Evolutionary conservation across 2,113 vertebrate species (phyloP), one percentile per base, ranked within the genome.

Genomic region (Syngnathus typhle): DNA sequence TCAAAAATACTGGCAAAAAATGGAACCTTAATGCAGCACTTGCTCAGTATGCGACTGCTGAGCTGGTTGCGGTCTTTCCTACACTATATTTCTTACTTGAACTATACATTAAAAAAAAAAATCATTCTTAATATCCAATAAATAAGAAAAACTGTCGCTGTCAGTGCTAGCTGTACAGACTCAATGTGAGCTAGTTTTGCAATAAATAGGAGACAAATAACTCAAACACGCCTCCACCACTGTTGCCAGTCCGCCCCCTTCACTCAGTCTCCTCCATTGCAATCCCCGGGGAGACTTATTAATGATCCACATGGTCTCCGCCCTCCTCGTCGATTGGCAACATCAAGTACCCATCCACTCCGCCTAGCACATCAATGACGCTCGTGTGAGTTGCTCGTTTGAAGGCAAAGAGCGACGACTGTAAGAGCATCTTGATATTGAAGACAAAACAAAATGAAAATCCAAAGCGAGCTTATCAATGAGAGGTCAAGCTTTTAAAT

Each of bases 271-370:
- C 79, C 74, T 39, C 76, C 47, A 59, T 76, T 79, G 89, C 52
- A 37, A 2, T 81, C 92, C 87, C 90, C 66, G 68, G 91, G 90
- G 91, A 93, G 92, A 92, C 90, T 92, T 90, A 94, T 94, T 94
- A 94, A 92, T 85, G 84, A 75, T 78, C 77, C 79, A 76, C 78
- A 65, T 75, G 85, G 89, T 89, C 87, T 89, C 84, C 87, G 83
- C 83, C 72, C 78, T 79, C 60, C 69, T 55, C 79, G 81, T 78
- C 85, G 87, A 93, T 84, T 90, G 90, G 88, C 92, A 93, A 83
- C 89, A 90, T 79, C 86, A 91, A 87, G 82, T 81, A 82, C 81
- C 81, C 81, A 88, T 87, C 72, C 75, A 66, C 81, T 85, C 76
- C 73, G 59, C 87, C 87, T 81, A 0, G 66, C 72, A 56, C 8